phyloP scores from a whole-genome alignment of 2,797 vertebrate genomes.

The Melanogrammus aeglefinus region DNA sequence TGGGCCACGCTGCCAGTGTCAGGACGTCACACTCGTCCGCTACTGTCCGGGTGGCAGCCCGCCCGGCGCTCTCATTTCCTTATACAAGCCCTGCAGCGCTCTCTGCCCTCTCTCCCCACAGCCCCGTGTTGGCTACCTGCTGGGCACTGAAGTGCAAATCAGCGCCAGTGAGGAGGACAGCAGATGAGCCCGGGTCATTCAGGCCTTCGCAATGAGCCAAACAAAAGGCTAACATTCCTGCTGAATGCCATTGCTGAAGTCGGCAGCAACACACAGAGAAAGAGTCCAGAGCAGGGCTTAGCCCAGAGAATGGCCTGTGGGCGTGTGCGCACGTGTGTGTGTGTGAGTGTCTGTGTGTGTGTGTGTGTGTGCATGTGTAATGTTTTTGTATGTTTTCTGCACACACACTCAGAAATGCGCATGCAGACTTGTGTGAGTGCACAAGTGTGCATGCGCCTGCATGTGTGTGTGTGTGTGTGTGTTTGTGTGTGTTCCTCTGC shows the following conservation, averaged over 20 bases:
- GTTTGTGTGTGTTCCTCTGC: constrained; percentile 35
- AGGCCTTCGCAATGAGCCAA: constrained; percentile 75
- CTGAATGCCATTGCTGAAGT: constrained; percentile 85
- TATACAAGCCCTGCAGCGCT: constrained; percentile 70
- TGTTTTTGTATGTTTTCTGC: background rate
- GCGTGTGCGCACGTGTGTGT: constrained; percentile 30
- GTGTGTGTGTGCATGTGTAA: background rate
- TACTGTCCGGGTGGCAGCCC: constrained; percentile 76
- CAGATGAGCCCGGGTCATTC: constrained; percentile 83
- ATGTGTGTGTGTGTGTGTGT: background rate
- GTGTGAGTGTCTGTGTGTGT: constrained; percentile 49
- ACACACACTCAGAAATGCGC: background rate
- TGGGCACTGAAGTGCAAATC: constrained; percentile 89
- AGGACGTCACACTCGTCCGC: constrained; percentile 62
- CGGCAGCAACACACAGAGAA: constrained; percentile 73
- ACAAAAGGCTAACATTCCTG: constrained; percentile 88
- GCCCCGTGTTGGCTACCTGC: constrained; percentile 76
- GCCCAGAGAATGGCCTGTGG: constrained; percentile 62
- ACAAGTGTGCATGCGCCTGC: background rate
- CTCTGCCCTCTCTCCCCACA: background rate
- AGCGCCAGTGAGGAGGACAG: constrained; percentile 77
- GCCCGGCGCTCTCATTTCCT: constrained; percentile 79
- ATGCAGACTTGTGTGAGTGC: background rate
- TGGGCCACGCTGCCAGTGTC: constrained; percentile 55
- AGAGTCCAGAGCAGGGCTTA: constrained; percentile 50